A percentile compares a stretch with the other conserved stretches of the same genome.
Evolutionary conservation across 1,140 invertebrate species (phyloP).

Genomic region (Drosophila ercepeae): DNA sequence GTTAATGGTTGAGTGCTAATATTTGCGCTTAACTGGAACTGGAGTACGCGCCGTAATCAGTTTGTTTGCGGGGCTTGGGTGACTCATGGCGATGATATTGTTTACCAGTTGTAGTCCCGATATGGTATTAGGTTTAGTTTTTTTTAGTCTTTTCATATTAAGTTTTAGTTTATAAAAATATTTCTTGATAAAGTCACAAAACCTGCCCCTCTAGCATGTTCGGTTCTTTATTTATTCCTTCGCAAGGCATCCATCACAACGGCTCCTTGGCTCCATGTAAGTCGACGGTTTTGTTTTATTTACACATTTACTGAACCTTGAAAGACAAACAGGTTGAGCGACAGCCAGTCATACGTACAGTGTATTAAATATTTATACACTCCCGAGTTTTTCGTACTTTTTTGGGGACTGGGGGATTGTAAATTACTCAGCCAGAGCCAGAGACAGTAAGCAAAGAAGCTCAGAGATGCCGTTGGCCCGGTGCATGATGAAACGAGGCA

Average conservation of each 20-base stretch:
- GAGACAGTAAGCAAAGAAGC: slow-evolving; percentile 24
- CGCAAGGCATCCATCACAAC: slow-evolving; percentile 23
- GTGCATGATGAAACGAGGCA: slow-evolving; percentile 37
- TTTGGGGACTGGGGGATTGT: slow-evolving; percentile 42
- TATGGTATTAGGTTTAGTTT: too few relatives aligned
- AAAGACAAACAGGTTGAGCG: slow-evolving; percentile 35
- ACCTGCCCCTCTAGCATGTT: background rate
- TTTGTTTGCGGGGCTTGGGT: too few relatives aligned
- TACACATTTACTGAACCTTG: slow-evolving; percentile 46
- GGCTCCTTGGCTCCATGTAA: slow-evolving; percentile 15
- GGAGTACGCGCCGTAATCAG: slow-evolving; percentile 63
- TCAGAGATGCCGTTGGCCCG: slow-evolving; percentile 10
- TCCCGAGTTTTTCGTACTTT: slow-evolving; percentile 24
- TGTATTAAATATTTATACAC: slow-evolving; percentile 48
- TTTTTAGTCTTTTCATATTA: too few relatives aligned
- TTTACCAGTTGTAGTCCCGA: slow-evolving; percentile 26
- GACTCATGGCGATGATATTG: slow-evolving; percentile 41
- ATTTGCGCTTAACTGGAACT: slow-evolving; percentile 65
- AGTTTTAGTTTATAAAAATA: background rate
- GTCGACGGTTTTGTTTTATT: slow-evolving; percentile 50
- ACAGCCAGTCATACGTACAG: slow-evolving; percentile 18
- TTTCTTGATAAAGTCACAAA: too few relatives aligned
- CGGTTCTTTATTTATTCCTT: slow-evolving; percentile 8
- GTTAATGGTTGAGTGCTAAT: slow-evolving; percentile 56
- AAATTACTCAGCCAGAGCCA: slow-evolving; percentile 50